A percentile compares a stretch with the other conserved stretches of the same genome.
Conservation (phyloP, 2,888 invertebrate species). For the Cephus sareptanus region DNA sequence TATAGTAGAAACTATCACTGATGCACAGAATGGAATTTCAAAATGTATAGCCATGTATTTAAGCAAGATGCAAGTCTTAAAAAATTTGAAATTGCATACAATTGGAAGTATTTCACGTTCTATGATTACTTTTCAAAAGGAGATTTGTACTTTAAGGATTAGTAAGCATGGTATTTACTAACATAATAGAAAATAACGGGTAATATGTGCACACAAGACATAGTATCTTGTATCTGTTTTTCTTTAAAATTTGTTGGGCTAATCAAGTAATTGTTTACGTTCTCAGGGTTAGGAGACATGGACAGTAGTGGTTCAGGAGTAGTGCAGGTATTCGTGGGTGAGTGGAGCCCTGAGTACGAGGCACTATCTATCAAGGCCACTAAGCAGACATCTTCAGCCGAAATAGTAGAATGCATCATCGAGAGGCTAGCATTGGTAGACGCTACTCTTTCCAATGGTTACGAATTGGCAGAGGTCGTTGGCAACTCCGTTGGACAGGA, state of each 20-base stretch:
- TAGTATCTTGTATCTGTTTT: neutral
- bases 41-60: neutral
- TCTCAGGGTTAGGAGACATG: slow-evolving; percentile 54
- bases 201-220: neutral
- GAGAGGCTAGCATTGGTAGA: slow-evolving; percentile 76
- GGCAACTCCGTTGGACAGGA: slow-evolving; percentile 88
- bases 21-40: too few relatives aligned
- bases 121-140: neutral
- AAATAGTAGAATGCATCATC: slow-evolving; percentile 90
- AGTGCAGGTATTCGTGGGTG: slow-evolving; percentile 87
- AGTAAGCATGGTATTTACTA: neutral
- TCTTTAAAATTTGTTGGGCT: neutral
- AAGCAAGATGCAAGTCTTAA: neutral
- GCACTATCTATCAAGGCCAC: slow-evolving; percentile 91
- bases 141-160: neutral
- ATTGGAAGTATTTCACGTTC: neutral
- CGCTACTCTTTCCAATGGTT: slow-evolving; percentile 69
- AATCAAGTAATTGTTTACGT: neutral
- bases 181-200: neutral
- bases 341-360: slow-evolving; percentile 88
- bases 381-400: slow-evolving; percentile 91
- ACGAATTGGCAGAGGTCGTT: slow-evolving; percentile 89
- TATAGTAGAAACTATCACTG: neutral
- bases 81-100: neutral
- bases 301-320: slow-evolving; percentile 61